Percentiles rank a stretch among this genome's conserved stretches.
These are phyloP conservation scores for Eumerus sabulonum DNA, from an alignment of 2,888 invertebrate species.

Conservation along the genomic window DNA sequence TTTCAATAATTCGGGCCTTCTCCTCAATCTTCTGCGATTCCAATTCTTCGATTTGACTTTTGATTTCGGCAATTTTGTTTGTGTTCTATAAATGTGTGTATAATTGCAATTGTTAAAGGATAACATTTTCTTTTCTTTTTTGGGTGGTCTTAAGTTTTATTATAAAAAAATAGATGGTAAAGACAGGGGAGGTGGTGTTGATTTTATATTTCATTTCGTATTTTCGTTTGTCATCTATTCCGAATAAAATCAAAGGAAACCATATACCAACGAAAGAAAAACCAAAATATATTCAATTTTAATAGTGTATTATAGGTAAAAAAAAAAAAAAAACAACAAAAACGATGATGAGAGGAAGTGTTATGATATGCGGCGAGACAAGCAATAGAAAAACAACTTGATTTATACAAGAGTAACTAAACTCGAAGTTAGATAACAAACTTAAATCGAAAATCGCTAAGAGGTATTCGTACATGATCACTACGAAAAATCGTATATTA, in stretches of 20 bases:
- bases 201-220: conserved; percentile 49
- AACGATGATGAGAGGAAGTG: conserved; percentile 20
- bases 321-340: conserved; percentile 26
- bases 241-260: conserved; percentile 17
- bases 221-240: conserved; percentile 64
- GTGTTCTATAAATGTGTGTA: conserved; percentile 80
- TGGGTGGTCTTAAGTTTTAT: conserved; percentile 21
- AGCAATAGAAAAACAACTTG: conserved; percentile 30
- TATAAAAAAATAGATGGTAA: conserved; percentile 35
- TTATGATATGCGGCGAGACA: conserved; percentile 39
- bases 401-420: not conserved
- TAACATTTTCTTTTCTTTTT: too few species aligned
- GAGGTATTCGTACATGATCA: conserved; percentile 1
- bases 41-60: conserved; percentile 81
- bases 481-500: conserved; percentile 22
- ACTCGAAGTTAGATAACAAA: conserved; percentile 61
- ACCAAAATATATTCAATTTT: not conserved
- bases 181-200: conserved; percentile 4
- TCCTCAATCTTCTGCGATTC: conserved; percentile 83
- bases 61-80: conserved; percentile 85
- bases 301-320: conserved; percentile 1
- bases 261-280: conserved; percentile 2
- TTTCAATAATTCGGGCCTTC: conserved; percentile 85
- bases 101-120: conserved; percentile 24
- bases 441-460: conserved; percentile 57